Percentiles rank a stretch among this genome's conserved stretches.
Conservation (phyloP, 2,888 invertebrate species). For the Xanthorhoe spadicearia region DNA sequence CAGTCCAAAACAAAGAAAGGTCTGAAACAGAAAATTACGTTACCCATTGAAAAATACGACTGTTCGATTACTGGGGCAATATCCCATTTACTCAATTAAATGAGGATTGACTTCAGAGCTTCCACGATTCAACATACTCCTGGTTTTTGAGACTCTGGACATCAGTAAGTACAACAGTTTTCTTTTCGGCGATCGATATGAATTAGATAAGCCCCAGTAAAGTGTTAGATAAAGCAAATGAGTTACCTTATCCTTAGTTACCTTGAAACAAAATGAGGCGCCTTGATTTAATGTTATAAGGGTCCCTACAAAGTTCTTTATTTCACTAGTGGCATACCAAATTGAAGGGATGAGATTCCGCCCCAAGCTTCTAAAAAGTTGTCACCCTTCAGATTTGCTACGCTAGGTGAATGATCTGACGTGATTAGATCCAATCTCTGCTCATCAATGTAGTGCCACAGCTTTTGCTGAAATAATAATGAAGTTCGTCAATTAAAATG, state of each 20-base stretch:
- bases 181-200: no score
- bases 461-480: slow-evolving; percentile 65
- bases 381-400: slow-evolving; percentile 83
- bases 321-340: slow-evolving; percentile 70
- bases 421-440: slow-evolving; percentile 84
- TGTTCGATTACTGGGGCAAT: no score
- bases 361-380: slow-evolving; percentile 88
- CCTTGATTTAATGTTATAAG: neutral
- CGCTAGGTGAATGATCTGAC: slow-evolving; percentile 87
- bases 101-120: no score
- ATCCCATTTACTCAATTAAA: no score
- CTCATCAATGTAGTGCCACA: slow-evolving; percentile 85
- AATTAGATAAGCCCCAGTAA: no score
- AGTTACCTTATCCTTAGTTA: no score
- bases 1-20: slow-evolving; percentile 87
- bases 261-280: no score
- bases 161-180: no score
- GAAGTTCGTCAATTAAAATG: slow-evolving; percentile 13
- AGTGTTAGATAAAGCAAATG: no score
- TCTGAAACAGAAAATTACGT: slow-evolving; percentile 60
- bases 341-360: slow-evolving; percentile 88
- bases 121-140: no score
- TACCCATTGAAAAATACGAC: neutral
- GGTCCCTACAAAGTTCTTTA: slow-evolving; percentile 13
- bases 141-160: no score